Conservation (phyloP, 2,113 vertebrate genomes). For the Urocolius indicus region DNA sequence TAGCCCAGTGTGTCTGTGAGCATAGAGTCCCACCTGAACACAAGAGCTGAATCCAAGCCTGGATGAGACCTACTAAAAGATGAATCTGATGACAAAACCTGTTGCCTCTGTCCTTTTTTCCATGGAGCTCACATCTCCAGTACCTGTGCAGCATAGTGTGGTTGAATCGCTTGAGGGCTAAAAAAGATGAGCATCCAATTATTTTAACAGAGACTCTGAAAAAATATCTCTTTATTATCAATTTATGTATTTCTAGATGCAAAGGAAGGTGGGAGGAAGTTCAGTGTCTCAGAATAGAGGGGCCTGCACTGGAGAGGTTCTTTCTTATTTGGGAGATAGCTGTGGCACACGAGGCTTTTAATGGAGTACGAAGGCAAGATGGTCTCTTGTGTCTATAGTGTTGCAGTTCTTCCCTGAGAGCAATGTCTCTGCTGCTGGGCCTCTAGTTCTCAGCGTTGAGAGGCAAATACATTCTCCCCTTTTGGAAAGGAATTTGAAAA, state of each 20-base stretch:
- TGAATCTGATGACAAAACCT: background rate
- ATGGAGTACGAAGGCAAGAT: background rate
- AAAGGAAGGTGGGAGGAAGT: background rate
- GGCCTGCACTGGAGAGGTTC: too few relatives aligned
- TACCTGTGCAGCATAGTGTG: background rate
- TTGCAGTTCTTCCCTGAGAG: background rate
- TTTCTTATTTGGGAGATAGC: background rate
- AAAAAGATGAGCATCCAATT: background rate
- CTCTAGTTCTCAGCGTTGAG: background rate
- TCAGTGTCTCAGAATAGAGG: background rate
- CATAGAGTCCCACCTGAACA: background rate
- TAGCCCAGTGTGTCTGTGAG: background rate
- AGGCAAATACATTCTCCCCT: background rate
- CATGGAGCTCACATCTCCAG: background rate
- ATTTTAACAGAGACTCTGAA: background rate
- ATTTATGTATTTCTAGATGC: too few relatives aligned
- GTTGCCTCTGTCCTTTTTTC: background rate
- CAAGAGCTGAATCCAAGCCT: background rate
- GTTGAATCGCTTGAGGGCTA: background rate
- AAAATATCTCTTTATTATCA: background rate
- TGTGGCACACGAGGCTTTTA: background rate
- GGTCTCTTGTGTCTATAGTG: background rate
- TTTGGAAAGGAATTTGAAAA: slow-evolving; percentile 54
- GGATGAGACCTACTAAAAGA: background rate
- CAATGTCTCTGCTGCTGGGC: background rate